Conservation (phyloP, 2,113 vertebrate species). For the Glaucomys volans region DNA sequence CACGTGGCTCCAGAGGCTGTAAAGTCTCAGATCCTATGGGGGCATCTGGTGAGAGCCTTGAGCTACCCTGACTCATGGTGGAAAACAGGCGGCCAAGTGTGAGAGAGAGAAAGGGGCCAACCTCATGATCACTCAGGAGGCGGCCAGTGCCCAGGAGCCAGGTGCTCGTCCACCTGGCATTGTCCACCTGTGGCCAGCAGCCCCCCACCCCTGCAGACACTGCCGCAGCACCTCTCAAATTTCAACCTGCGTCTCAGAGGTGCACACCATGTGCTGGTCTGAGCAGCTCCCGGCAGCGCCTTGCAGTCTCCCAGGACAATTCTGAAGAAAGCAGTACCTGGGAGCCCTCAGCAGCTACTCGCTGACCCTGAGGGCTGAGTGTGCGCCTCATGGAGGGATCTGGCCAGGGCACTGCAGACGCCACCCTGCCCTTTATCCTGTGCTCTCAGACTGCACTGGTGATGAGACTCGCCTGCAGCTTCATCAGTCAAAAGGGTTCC, state of each 20-base stretch:
- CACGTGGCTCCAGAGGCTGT: neutral
- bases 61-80: neutral
- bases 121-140: too few relatives aligned
- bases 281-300: neutral
- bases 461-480: too few relatives aligned
- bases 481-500: neutral
- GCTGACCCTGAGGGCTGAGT: neutral
- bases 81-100: neutral
- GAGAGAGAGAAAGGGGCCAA: neutral
- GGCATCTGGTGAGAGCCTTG: neutral
- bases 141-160: neutral
- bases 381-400: rapidly evolving
- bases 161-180: neutral
- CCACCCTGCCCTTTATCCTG: neutral
- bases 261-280: neutral
- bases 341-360: neutral
- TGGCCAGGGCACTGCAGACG: rapidly evolving
- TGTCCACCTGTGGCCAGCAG: neutral
- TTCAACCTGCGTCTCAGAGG: too few relatives aligned
- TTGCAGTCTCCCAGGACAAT: neutral
- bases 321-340: neutral
- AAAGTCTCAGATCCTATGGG: neutral
- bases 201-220: neutral
- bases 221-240: neutral
- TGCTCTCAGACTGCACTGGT: neutral